Evolutionary conservation across 2,888 invertebrate genomes (phyloP), one percentile per base, ranked within the genome.

Genomic region (Lithosia quadra): DNA sequence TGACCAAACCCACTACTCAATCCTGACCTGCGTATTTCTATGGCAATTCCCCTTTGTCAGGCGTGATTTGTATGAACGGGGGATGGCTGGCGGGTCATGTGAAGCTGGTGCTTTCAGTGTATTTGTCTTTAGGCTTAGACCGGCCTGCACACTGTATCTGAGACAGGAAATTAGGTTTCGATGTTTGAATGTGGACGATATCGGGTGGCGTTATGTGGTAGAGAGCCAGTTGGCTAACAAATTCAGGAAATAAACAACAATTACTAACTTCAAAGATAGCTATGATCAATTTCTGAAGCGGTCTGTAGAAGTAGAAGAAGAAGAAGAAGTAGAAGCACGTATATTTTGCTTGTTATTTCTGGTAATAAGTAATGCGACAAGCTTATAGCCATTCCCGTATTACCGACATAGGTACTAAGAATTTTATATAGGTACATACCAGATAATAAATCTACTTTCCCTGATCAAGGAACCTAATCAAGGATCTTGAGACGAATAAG

Each of bases 161-260:
- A 93, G 94, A 93, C 93, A 93, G 94, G 94, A 94, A 94, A 94
- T 94, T 94, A 94, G 92, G 93, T 94, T 94, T 94, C 91, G 90
- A 90, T 91, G 91, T 93, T 91, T 91, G 91, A 89, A 90, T 90
- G 88, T 86, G 86, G 76, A 78, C 76, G 83, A 84, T 85, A 87
- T 86, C 79, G n/a, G 84, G 89, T 72, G 81, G 84, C 39, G 73
- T 77, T 84, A 86, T 89, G 86, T 80, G 55, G 39, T 58, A 65
- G 34, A 1, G 65, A 59, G 36, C 39, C 53, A 67, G 43, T 56
- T 36, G 2, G 36, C 13, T 34, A 34, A 22, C 8, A 22, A 49
- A 49, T 28, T 24, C 24, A 15, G 15, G 8, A 56, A n/a, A 22
- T 55, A 55, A 22, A n/a, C 11, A 11, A 55, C 13, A 2, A 18